Evolutionary conservation across 2,888 invertebrate species (phyloP).

Genomic region (Silvanus unidentatus): DNA sequence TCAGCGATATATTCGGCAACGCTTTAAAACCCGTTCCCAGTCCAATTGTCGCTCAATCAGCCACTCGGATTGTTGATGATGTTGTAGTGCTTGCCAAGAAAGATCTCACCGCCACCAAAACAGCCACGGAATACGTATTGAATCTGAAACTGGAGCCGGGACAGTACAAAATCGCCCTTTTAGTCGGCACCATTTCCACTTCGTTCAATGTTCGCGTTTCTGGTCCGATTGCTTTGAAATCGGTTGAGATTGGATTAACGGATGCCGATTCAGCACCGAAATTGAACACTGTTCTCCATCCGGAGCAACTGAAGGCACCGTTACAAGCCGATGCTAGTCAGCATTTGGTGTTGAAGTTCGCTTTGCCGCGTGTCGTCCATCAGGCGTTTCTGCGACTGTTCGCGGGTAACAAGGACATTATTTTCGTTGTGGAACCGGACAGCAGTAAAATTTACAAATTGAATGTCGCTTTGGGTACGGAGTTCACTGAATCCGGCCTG

Average conservation of each 20-base stretch:
- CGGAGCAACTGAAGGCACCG: constrained; percentile 61
- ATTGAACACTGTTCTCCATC: constrained; percentile 61
- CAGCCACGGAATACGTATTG: constrained; percentile 66
- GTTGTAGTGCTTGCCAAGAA: constrained; percentile 68
- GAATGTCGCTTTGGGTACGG: constrained; percentile 75
- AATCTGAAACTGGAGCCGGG: constrained; percentile 81
- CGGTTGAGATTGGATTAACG: constrained; percentile 78
- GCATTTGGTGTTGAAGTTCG: constrained; percentile 72
- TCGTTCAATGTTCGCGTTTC: constrained; percentile 58
- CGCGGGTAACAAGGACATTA: constrained; percentile 70
- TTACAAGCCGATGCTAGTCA: constrained; percentile 87
- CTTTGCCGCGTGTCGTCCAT: constrained; percentile 69
- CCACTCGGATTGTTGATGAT: constrained; percentile 65
- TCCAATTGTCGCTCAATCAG: constrained; percentile 67
- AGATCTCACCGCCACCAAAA: constrained; percentile 50
- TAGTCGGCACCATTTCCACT: constrained; percentile 57
- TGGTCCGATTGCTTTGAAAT: constrained; percentile 69
- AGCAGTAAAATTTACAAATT: constrained; percentile 74
- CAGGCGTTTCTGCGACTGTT: constrained; percentile 82
- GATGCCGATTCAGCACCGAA: constrained; percentile 85
- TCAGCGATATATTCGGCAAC: constrained; percentile 71
- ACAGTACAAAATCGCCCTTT: constrained; percentile 75
- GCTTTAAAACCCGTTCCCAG: constrained; percentile 64
- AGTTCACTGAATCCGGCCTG: constrained; percentile 71
- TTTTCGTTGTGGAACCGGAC: constrained; percentile 91